Base-by-base conservation (phyloP, 2,113 vertebrate species). In the Elephantulus edwardii region DNA sequence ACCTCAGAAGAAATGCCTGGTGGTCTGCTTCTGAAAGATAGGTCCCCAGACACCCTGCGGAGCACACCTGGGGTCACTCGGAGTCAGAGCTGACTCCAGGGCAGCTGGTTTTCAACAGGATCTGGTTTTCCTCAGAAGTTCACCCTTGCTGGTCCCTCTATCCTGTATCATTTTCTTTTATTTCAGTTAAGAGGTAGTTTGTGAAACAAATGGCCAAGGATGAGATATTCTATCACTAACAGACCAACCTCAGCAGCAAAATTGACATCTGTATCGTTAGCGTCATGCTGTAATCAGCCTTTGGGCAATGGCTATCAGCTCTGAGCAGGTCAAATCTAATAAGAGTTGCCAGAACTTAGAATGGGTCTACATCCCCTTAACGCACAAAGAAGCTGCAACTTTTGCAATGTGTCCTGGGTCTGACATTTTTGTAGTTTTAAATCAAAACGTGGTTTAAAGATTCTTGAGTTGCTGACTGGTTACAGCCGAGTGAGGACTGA, bases 391-490 rank as follows among this genome's bases (percentile, higher is more conserved):
- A 83, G 54, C 33, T 86, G 83, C 77, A n/a, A n/a, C n/a, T n/a
- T n/a, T n/a, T n/a, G n/a, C n/a, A n/a, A n/a, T 88, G 38, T 82
- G 52, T 30, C 20, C 35, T 8, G 5, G 10, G 28, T 40, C 60
- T 84, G 68, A 68, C 42, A 56, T 89, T 52, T 71, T 20, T n/a
- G 56, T 35, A 62, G 90, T 83, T 68, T 80, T 70, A 86, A 81
- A 46, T 77, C 35, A 68, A 88, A 74, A 84, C 54, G 19, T 17
- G 68, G 19, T 50, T 79, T 72, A 48, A 74, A 42, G 44, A 16
- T 83, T 14, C 50, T 56, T 14, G 6, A 83, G 33, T 76, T 46
- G 14, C n/a, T 82, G 50, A 20, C 28, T 58, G 52, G 33, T 85
- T 83, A 74, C 91, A 76, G 60, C 68, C 52, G 60, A 81, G 60